These are phyloP conservation scores for Conopomorpha cramerella DNA, from an alignment of 1,140 invertebrate genomes.

Conservation along the genomic window DNA sequence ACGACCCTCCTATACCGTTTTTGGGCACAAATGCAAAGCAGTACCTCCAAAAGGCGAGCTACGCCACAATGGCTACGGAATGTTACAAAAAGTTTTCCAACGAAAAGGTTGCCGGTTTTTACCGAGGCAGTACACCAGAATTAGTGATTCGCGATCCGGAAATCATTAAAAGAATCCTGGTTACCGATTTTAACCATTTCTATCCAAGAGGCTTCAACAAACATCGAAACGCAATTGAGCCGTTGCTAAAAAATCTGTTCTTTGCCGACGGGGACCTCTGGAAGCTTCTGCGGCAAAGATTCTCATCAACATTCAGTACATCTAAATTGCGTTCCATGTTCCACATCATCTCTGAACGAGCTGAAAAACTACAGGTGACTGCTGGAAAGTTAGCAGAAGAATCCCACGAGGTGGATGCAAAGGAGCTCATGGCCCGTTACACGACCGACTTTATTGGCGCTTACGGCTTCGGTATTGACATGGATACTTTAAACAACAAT, in stretches of 20 bases:
- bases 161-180: background rate
- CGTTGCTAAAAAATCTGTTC: no score
- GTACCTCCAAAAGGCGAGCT: background rate
- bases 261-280: slow-evolving; percentile 47
- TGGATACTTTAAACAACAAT: background rate
- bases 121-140: background rate
- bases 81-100: background rate
- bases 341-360: slow-evolving; percentile 7
- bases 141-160: background rate
- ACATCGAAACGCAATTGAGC: background rate
- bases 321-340: slow-evolving; percentile 63
- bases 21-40: background rate
- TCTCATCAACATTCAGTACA: slow-evolving; percentile 62
- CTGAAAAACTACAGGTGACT: slow-evolving; percentile 4
- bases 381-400: background rate
- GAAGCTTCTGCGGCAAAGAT: slow-evolving; percentile 51
- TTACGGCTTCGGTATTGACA: background rate
- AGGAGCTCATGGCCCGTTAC: background rate
- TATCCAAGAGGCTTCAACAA: slow-evolving; percentile 3
- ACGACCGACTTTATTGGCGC: no score
- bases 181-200: background rate
- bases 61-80: background rate
- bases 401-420: background rate
- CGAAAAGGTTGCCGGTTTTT: background rate
- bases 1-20: background rate